A percentile compares a stretch with the other conserved stretches of the same genome.
These are phyloP conservation scores for Caenorhabditis uteleia DNA, from an alignment of 2,888 invertebrate species.

Conservation along the genomic window DNA sequence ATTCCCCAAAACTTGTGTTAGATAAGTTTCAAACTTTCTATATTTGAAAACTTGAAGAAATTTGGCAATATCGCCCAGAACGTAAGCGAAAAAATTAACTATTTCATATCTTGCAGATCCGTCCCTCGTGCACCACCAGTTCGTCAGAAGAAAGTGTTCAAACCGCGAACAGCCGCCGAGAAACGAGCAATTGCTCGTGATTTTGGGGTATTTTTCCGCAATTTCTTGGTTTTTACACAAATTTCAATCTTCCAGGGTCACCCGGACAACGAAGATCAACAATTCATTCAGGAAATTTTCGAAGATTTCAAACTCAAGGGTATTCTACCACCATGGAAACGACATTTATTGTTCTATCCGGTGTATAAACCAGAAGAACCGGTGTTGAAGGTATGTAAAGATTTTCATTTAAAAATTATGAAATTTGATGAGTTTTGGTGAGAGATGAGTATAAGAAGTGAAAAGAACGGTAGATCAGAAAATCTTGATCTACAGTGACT, in stretches of 20 bases:
- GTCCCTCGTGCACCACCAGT: background rate
- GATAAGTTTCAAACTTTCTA: no score
- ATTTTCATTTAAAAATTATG: background rate
- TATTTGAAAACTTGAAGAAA: no score
- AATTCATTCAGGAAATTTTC: conserved; percentile 15
- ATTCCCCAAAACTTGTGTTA: no score
- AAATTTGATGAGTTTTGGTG: background rate
- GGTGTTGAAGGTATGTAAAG: conserved; percentile 8
- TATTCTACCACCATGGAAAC: conserved; percentile 20
- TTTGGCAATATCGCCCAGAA: no score
- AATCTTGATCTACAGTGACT: background rate
- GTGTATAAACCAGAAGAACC: conserved; percentile 12
- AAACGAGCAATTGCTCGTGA: conserved; percentile 12
- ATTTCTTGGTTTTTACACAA: background rate
- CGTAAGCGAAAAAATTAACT: no score
- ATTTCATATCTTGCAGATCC: no score
- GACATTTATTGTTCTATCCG: conserved; percentile 12
- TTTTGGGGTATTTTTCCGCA: conserved; percentile 1
- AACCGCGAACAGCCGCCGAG: conserved; percentile 11
- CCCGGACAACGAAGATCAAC: conserved; percentile 44
- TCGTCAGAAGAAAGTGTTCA: conserved; percentile 8
- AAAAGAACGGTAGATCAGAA: background rate
- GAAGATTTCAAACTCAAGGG: conserved; percentile 17
- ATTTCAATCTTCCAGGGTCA: conserved; percentile 5
- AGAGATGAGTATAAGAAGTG: background rate